A percentile compares a stretch with the other conserved stretches of the same genome.
Evolutionary conservation across 2,888 invertebrate species (phyloP).

Genomic region (Megastigmus dorsalis): DNA sequence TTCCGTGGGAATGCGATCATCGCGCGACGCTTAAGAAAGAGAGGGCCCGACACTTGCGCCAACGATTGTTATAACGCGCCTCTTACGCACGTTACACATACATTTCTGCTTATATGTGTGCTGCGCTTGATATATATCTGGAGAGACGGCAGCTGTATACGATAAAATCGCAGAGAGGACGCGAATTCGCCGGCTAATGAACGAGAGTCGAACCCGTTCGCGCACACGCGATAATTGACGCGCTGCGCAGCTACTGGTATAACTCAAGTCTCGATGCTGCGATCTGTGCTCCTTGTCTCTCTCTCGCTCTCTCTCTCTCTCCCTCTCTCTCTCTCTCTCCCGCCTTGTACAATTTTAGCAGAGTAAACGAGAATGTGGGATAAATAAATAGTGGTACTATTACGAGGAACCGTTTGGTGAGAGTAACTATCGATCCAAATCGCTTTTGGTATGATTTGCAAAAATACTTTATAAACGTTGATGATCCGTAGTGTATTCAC

Average conservation of each 20-base stretch:
- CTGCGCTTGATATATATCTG: slow-evolving; percentile 38
- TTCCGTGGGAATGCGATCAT: slow-evolving; percentile 66
- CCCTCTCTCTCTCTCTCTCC: too few relatives aligned
- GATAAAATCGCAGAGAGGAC: slow-evolving; percentile 31
- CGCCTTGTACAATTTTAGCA: too few relatives aligned
- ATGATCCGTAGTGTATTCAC: too few relatives aligned
- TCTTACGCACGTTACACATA: slow-evolving; percentile 26
- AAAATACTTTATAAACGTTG: too few relatives aligned
- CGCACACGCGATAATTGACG: slow-evolving; percentile 63
- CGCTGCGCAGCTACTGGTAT: too few relatives aligned
- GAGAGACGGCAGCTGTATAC: background rate
- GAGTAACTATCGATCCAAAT: slow-evolving; percentile 39
- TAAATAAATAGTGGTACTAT: slow-evolving; percentile 57
- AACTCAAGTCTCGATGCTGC: too few relatives aligned
- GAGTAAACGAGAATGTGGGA: too few relatives aligned
- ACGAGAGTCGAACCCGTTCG: slow-evolving; percentile 65
- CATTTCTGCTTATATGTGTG: slow-evolving; percentile 30
- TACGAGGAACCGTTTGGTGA: slow-evolving; percentile 56
- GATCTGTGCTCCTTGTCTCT: too few relatives aligned
- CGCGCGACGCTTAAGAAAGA: slow-evolving; percentile 19
- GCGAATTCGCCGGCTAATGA: slow-evolving; percentile 64
- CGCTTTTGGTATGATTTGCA: too few relatives aligned
- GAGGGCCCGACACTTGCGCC: slow-evolving; percentile 1
- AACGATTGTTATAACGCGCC: slow-evolving; percentile 35
- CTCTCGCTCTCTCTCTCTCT: too few relatives aligned